Conservation (phyloP, 2,888 invertebrate species). For the Cotesia congregata region DNA sequence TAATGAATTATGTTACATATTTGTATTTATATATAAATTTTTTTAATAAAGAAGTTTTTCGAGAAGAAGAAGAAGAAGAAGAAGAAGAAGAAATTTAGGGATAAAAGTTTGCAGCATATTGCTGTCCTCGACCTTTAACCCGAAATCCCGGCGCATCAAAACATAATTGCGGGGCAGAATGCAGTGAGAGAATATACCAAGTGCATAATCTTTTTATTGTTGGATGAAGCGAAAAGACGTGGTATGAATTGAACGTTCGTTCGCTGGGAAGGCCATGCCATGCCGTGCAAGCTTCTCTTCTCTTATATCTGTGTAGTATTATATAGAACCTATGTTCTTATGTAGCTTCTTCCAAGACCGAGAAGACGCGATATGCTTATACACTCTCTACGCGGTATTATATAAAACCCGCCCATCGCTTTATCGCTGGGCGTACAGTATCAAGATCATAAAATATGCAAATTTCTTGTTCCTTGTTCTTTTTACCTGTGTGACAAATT, state of each 20-base stretch:
- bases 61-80: background rate
- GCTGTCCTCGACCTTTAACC: constrained; percentile 53
- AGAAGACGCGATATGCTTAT: constrained; percentile 29
- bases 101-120: constrained; percentile 20
- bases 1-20: background rate
- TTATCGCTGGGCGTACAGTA: constrained; percentile 43
- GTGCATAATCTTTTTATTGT: background rate
- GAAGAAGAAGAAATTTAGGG: constrained; percentile 9
- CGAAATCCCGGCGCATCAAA: constrained; percentile 55
- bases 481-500: constrained; percentile 26
- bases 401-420: constrained; percentile 41
- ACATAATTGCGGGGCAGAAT: constrained; percentile 54
- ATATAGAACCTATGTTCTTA: background rate
- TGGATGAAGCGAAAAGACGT: background rate
- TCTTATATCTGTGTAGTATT: no score
- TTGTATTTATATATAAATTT: background rate
- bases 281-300: background rate
- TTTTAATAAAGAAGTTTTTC: background rate
- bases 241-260: constrained; percentile 1
- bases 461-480: constrained; percentile 24
- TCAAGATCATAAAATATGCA: constrained; percentile 41
- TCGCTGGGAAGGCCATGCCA: background rate
- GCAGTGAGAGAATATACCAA: constrained; percentile 14
- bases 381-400: constrained; percentile 35
- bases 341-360: constrained; percentile 17